Evolutionary conservation across 2,888 invertebrate species (phyloP), one percentile per base, ranked within the genome.

Genomic region (Itoplectis maculator): DNA sequence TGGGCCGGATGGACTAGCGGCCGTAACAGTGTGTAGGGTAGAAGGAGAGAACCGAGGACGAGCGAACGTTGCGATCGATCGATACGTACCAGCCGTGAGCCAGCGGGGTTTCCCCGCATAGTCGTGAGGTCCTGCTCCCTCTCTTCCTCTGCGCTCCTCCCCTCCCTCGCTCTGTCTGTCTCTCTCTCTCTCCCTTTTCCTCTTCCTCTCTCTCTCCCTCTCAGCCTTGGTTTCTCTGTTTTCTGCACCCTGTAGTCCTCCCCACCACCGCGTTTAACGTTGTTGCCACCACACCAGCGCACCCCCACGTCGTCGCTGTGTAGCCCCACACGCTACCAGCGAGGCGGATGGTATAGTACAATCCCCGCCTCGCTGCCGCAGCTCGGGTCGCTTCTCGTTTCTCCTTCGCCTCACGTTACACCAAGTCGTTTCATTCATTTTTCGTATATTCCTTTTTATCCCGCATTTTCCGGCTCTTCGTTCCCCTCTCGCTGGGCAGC

Each of bases 41-140:
- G 69, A 81, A 74, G 63, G 75, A 81, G 61, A 76, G 85, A 47
- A 79, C 73, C 81, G 51, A 84, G 86, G 84, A 86, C 81, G 85
- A 88, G 85, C 84, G 87, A 88, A 87, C 86, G 82, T 86, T 85
- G 85, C 87, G 87, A 90, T 90, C 90, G 90, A 90, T 90, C 88
- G 89, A 86, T 87, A 86, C 87, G 87, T 88, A 85, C 88, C 86
- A 81, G 86, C 85, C 87, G 63, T 77, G 77, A 81, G 69, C 78
- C 86, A 82, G 84, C 79, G 84, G 80, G 85, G 84, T 86, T 87
- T 80, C 79, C 81, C 72, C 82, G 76, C 40, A 73, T 51, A 76
- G 78, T 76, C 69, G 56, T 77, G 66, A 81, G 76, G 68, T 79
- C 35, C 73, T 65, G 51, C 75, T 79, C 59, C 18, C 63, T 51